phyloP scores from a whole-genome alignment of 2,797 vertebrate species.

The Sternarchorhynchus goeldii region DNA sequence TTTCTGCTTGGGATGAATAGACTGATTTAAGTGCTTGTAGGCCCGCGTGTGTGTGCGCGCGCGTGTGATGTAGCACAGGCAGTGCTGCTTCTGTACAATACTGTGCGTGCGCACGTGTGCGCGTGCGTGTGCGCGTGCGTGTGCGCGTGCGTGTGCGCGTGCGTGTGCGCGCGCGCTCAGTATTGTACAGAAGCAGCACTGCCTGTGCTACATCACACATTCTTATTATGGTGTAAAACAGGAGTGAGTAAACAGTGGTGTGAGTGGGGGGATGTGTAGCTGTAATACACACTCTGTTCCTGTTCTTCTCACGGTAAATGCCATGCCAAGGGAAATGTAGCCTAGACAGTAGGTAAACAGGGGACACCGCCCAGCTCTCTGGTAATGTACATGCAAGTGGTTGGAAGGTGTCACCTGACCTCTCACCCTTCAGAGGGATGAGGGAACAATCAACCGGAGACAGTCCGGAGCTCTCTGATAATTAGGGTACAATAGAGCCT shows the following conservation, averaged over 20 bases:
- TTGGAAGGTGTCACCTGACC: conserved; percentile 38
- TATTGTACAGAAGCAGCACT: background rate
- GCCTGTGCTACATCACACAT: no score
- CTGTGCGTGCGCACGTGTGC: background rate
- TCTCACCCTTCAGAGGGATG: conserved; percentile 11
- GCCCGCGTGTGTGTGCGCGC: background rate
- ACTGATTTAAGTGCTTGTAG: conserved; percentile 10
- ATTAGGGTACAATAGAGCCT: conserved; percentile 20
- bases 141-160: background rate
- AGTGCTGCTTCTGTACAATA: no score
- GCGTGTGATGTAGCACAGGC: no score
- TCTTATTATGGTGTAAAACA: no score
- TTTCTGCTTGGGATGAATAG: conserved; percentile 6
- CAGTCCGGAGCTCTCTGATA: conserved; percentile 15
- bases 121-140: background rate
- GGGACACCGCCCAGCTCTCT: conserved; percentile 24
- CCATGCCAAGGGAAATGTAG: conserved; percentile 30
- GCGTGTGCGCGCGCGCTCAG: background rate
- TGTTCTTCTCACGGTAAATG: conserved; percentile 10
- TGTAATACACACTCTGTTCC: conserved; percentile 23
- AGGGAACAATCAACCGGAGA: conserved; percentile 44
- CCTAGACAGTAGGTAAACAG: conserved; percentile 33
- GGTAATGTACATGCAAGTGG: conserved; percentile 14
- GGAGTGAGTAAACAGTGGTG: background rate
- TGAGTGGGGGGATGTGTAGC: background rate